These are phyloP conservation scores for Kradibia gibbosae DNA, from an alignment of 1,140 invertebrate species.

Conservation along the genomic window DNA sequence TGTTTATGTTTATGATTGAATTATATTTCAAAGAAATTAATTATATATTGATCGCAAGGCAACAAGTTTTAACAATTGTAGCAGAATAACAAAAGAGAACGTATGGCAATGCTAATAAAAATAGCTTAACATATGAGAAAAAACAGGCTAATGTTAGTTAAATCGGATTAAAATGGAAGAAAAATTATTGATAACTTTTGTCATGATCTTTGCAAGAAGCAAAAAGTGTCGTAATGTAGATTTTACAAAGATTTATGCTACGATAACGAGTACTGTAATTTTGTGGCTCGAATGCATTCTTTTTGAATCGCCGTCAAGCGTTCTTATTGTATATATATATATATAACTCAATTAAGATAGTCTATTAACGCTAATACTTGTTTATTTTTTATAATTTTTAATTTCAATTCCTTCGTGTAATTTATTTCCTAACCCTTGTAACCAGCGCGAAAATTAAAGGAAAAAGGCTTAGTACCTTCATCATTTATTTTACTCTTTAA, in stretches of 20 bases:
- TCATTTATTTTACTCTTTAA: slow-evolving; percentile 28
- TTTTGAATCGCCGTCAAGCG: slow-evolving; percentile 16
- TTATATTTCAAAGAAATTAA: background rate
- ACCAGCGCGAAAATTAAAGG: slow-evolving; percentile 38
- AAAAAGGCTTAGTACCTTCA: slow-evolving; percentile 39
- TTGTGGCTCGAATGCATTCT: slow-evolving; percentile 33
- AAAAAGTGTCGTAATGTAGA: slow-evolving; percentile 21
- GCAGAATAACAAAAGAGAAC: slow-evolving; percentile 18
- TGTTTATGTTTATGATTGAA: background rate
- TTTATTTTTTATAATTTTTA: slow-evolving; percentile 44
- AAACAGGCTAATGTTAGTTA: background rate
- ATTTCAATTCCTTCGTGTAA: slow-evolving; percentile 23
- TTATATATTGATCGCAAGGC: background rate
- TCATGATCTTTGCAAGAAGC: slow-evolving; percentile 37
- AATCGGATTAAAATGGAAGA: slow-evolving; percentile 7
- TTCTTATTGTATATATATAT: slow-evolving; percentile 31
- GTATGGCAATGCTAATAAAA: background rate
- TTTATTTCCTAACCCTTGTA: slow-evolving; percentile 35
- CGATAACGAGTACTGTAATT: background rate
- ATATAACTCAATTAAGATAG: slow-evolving; percentile 45
- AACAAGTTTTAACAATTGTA: background rate
- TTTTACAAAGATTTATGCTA: slow-evolving; percentile 21
- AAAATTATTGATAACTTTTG: slow-evolving; percentile 21
- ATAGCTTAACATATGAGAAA: background rate
- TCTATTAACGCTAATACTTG: slow-evolving; percentile 48